These are phyloP conservation scores for Aphelenchoides bicaudatus DNA, from an alignment of 2,888 invertebrate species.

Conservation along the genomic window DNA sequence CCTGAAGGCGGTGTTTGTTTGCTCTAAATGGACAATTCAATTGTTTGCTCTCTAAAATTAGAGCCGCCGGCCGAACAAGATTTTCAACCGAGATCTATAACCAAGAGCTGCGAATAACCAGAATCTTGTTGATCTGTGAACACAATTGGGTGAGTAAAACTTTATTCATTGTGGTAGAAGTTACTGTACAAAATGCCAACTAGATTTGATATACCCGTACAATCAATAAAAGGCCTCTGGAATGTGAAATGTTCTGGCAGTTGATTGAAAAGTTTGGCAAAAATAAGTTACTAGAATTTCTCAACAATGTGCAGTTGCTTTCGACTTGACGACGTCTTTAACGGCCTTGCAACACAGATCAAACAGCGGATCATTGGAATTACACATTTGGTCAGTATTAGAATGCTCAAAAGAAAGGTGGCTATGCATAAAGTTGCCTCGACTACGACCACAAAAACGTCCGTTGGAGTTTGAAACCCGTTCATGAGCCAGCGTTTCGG, in stretches of 20 bases:
- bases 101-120: too few species aligned
- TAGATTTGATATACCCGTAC: too few species aligned
- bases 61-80: too few species aligned
- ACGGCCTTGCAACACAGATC: slow-evolving; percentile 34
- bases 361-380: slow-evolving; percentile 45
- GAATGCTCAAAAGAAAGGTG: slow-evolving; percentile 30
- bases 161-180: too few species aligned
- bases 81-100: too few species aligned
- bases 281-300: not conserved
- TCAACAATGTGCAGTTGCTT: not conserved
- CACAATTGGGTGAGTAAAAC: too few species aligned
- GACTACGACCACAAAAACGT: slow-evolving; percentile 36
- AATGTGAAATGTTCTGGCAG: not conserved
- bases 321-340: slow-evolving; percentile 22
- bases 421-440: slow-evolving; percentile 37
- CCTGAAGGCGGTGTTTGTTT: too few species aligned
- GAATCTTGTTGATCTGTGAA: too few species aligned
- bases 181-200: too few species aligned
- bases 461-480: slow-evolving; percentile 43
- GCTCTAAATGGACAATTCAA: too few species aligned
- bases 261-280: not conserved
- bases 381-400: slow-evolving; percentile 45
- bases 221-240: too few species aligned
- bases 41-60: too few species aligned
- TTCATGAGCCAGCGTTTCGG: slow-evolving; percentile 42